Conservation (phyloP, 2,113 vertebrate genomes). For the Boulengeromyrus knoepffleri region DNA sequence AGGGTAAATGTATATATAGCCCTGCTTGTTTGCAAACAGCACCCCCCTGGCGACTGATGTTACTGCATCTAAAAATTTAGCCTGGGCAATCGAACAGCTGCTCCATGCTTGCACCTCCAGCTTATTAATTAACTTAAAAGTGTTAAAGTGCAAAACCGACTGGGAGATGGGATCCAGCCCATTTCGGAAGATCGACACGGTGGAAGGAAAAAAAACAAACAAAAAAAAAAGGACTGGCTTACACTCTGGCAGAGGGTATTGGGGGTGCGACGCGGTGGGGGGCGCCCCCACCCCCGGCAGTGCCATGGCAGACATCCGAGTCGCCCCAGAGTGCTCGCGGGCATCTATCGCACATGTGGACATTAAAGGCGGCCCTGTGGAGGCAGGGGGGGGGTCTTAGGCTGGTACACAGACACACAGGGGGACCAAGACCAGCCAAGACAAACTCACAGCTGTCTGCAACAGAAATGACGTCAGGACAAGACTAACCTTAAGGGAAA, state of each 20-base stretch:
- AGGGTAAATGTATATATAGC: neutral
- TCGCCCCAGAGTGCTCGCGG: slow-evolving; percentile 66
- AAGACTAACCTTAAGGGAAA: neutral
- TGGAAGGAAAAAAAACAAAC: neutral
- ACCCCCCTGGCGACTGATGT: neutral
- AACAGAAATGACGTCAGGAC: neutral
- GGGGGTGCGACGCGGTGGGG: slow-evolving; percentile 70
- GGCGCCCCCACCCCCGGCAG: slow-evolving; percentile 67
- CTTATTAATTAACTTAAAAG: neutral
- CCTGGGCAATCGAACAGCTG: neutral
- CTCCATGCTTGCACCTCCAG: neutral
- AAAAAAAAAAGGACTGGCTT: slow-evolving; percentile 41
- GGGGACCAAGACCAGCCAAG: neutral
- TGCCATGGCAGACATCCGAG: slow-evolving; percentile 64
- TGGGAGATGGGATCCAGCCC: neutral
- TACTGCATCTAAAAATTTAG: neutral
- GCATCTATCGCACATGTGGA: slow-evolving; percentile 64
- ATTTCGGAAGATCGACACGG: neutral
- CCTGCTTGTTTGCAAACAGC: neutral
- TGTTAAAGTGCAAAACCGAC: neutral
- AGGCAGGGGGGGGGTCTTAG: neutral
- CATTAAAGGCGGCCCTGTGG: slow-evolving; percentile 64
- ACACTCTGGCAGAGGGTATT: slow-evolving; percentile 74
- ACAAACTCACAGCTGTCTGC: neutral
- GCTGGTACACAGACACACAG: neutral